These are phyloP conservation scores for Eretmocerus hayati DNA, from an alignment of 2,888 invertebrate genomes.

Conservation along the genomic window DNA sequence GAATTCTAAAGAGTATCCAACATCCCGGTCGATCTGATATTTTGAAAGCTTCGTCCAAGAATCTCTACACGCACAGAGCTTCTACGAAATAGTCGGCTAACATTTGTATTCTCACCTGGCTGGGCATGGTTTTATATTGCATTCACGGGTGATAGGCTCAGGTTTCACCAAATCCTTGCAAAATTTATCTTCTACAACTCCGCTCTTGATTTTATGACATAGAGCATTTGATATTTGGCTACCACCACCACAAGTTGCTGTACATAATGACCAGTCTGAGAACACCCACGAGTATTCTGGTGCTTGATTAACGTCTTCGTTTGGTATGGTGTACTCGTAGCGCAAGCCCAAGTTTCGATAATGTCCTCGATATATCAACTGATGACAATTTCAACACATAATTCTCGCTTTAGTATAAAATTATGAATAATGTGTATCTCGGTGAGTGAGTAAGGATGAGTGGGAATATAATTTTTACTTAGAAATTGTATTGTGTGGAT, in stretches of 20 bases:
- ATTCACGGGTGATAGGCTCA: constrained; percentile 42
- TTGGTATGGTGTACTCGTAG: constrained; percentile 76
- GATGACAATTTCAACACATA: background rate
- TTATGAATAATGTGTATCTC: background rate
- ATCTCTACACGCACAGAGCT: no score
- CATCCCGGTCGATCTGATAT: no score
- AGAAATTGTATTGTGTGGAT: no score
- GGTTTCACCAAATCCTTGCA: constrained; percentile 48
- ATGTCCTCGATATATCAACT: constrained; percentile 45
- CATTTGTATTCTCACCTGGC: constrained; percentile 48
- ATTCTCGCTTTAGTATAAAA: background rate
- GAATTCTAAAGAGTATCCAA: no score
- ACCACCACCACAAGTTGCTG: constrained; percentile 71
- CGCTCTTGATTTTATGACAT: constrained; percentile 58
- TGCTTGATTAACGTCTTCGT: constrained; percentile 52
- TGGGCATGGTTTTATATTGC: constrained; percentile 49
- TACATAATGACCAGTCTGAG: constrained; percentile 77
- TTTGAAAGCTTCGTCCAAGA: no score
- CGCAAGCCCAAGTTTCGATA: constrained; percentile 73
- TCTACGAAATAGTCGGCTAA: no score
- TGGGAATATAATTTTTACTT: no score
- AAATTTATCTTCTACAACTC: constrained; percentile 54
- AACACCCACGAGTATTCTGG: constrained; percentile 68
- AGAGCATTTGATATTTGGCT: constrained; percentile 53
- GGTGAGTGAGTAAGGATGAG: no score